phyloP scores from a whole-genome alignment of 2,113 vertebrate genomes.

The Ophiodon elongatus region DNA sequence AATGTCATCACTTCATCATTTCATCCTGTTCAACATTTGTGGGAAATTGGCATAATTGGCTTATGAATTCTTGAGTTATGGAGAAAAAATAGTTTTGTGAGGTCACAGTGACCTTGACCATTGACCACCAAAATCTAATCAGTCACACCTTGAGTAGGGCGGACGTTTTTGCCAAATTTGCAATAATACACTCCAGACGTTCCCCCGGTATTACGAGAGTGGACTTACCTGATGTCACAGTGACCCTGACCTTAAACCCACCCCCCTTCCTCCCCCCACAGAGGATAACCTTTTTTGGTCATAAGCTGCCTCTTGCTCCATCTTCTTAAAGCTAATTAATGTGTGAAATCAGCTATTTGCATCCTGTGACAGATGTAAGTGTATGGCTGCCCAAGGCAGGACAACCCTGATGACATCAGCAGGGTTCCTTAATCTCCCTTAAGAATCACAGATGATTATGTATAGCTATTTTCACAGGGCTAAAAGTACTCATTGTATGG shows the following conservation, averaged over 20 bases:
- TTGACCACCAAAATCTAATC: not conserved
- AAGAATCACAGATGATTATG: not conserved
- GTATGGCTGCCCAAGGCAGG: not conserved
- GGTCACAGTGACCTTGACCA: not conserved
- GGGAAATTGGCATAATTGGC: not conserved
- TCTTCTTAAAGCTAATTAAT: slow-evolving; percentile 30
- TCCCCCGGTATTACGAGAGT: not conserved
- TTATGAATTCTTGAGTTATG: not conserved
- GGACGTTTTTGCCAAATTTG: not conserved
- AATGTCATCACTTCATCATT: not conserved
- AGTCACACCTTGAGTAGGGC: not conserved
- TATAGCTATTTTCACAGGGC: not conserved
- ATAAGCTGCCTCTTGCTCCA: not conserved
- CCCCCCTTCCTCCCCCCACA: too few species aligned
- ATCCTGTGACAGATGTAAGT: slow-evolving; percentile 23
- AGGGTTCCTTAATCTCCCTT: not conserved
- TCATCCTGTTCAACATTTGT: not conserved
- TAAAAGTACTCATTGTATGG: not conserved
- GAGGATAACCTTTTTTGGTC: not conserved
- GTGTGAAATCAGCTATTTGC: slow-evolving; percentile 23
- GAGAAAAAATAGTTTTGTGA: not conserved
- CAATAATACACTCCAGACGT: not conserved
- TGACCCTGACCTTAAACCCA: not conserved
- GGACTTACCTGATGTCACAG: not conserved
- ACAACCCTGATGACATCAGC: not conserved